These are phyloP conservation scores for Imbricaverruca yamaguchii DNA, from an alignment of 2,888 invertebrate species.

Conservation along the genomic window DNA sequence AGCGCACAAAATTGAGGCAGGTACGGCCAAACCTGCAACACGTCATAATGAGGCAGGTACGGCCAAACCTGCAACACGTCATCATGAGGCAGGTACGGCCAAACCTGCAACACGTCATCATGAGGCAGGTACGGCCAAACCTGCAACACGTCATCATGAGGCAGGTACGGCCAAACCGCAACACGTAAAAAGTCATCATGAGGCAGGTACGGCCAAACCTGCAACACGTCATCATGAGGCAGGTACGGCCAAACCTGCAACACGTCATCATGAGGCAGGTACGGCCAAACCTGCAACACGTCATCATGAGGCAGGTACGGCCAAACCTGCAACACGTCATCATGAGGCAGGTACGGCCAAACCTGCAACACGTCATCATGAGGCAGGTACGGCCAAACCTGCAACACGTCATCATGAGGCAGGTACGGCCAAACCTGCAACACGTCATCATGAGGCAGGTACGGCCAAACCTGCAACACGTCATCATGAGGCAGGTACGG, in stretches of 20 bases:
- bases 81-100: too few relatives aligned
- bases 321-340: slow-evolving; percentile 20
- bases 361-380: too few relatives aligned
- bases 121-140: too few relatives aligned
- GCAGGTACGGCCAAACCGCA: slow-evolving; percentile 46
- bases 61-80: neutral
- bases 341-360: neutral
- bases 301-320: slow-evolving; percentile 59
- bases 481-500: neutral
- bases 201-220: neutral
- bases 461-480: slow-evolving; percentile 33
- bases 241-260: slow-evolving; percentile 43
- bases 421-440: neutral
- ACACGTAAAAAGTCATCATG: too few relatives aligned
- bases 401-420: neutral
- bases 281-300: too few relatives aligned
- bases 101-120: too few relatives aligned
- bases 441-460: slow-evolving; percentile 66
- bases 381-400: slow-evolving; percentile 50
- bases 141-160: slow-evolving; percentile 44
- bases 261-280: neutral
- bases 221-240: too few relatives aligned
- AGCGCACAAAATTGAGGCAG: slow-evolving; percentile 67
- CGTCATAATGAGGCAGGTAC: neutral
- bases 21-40: slow-evolving; percentile 38